Conservation (phyloP, 2,797 vertebrate species). For the Hippoglossus hippoglossus region DNA sequence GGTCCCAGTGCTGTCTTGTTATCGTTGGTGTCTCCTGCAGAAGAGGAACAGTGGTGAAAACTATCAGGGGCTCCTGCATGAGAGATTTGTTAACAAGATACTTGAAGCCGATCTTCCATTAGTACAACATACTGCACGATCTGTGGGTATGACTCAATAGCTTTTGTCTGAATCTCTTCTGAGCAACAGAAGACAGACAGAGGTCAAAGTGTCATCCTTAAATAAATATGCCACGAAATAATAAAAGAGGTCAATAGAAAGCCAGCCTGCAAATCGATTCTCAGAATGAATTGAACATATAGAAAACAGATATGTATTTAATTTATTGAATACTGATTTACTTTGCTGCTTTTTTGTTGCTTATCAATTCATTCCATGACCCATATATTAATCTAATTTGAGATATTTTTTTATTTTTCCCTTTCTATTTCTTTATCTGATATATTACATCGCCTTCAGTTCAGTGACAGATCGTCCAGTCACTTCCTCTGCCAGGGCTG, state of each 20-base stretch:
- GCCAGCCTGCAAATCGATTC: too few relatives aligned
- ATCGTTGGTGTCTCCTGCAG: constrained; percentile 86
- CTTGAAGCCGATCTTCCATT: background rate
- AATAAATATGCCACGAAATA: background rate
- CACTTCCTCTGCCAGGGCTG: too few relatives aligned
- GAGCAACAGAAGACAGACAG: background rate
- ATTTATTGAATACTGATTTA: too few relatives aligned
- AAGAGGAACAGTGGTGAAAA: constrained; percentile 14
- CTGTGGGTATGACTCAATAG: background rate
- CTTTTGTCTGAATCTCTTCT: background rate
- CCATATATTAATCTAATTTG: too few relatives aligned
- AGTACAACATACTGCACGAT: background rate
- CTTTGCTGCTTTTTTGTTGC: too few relatives aligned
- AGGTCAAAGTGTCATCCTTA: background rate
- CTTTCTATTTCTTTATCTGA: too few relatives aligned
- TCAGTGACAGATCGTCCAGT: too few relatives aligned
- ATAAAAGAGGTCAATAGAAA: background rate
- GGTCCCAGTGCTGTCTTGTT: constrained; percentile 82
- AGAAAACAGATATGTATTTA: too few relatives aligned
- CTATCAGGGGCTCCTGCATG: background rate
- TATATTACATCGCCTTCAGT: too few relatives aligned
- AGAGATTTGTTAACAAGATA: background rate
- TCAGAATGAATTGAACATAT: too few relatives aligned
- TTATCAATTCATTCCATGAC: too few relatives aligned
- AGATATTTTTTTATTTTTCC: too few relatives aligned